Evolutionary conservation across 2,113 vertebrate genomes (phyloP), one percentile per base, ranked within the genome.

Genomic region (Mormoops blainvillei): DNA sequence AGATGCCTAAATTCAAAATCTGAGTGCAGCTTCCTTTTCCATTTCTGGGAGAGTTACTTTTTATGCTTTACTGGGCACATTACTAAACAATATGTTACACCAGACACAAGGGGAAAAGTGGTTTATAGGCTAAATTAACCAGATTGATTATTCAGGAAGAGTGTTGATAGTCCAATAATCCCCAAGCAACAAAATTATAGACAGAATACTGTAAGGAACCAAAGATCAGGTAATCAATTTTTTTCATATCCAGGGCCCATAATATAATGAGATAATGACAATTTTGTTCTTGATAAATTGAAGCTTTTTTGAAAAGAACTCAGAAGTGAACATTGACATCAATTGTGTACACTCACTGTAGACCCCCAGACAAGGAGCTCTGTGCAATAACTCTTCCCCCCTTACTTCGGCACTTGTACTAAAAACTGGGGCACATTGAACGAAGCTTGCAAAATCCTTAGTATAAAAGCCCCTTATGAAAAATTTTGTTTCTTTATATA

Each of bases 121-220:
- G 87, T 96, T 97, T 97, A 93, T 87, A 93, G 77, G 84, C 80
- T 63, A 97, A 74, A 93, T 97, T 98, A 97, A 95, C 87, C 88
- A 96, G 96, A 96, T 94, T 97, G 93, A 98, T 98, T 96, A 96
- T 96, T 98, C 92, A 98, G 96, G 74, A 98, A 97, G 68, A 80
- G 83, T 84, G 56, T 74, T 61, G 80, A 86, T 87, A 70, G 74
- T 26, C 86, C 93, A 89, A 90, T 98, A 78, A 84, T 87, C 94
- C 96, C 7, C 2, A 94, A 94, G 80, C 19, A 5, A 94, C 89
- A 96, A 94, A 98, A 96, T 92, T 89, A 89, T 56, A 96, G 88
- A 70, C 2, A 58, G 77, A 70, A 71, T 26, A 48, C 28, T 96
- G 45, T 45, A 95, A 97, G 48, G 85, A 93, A 86, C 76, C 88